These are phyloP conservation scores for Zophobas atratus DNA, from an alignment of 1,140 invertebrate species.

Conservation along the genomic window DNA sequence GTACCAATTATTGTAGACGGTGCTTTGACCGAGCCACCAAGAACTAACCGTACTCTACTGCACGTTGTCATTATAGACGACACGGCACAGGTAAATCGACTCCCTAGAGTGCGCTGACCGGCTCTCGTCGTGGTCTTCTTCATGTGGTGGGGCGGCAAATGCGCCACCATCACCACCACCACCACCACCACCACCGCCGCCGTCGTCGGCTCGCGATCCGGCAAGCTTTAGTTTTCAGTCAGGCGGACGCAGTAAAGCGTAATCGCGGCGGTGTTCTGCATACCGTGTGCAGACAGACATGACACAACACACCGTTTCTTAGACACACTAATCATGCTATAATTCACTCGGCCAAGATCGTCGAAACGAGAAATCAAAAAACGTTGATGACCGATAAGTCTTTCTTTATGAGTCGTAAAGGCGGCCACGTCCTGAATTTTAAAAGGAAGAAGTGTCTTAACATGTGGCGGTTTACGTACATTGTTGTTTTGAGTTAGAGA, in stretches of 20 bases:
- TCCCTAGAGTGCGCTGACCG: conserved; percentile 36
- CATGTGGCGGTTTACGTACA: conserved; percentile 30
- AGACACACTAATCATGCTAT: not conserved
- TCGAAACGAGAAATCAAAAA: no score
- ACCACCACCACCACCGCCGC: conserved; percentile 25
- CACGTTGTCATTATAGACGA: conserved; percentile 23
- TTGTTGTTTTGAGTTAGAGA: conserved; percentile 8
- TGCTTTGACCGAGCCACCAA: conserved; percentile 24
- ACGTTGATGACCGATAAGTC: no score
- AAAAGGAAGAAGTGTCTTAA: conserved; percentile 22
- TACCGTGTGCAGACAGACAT: conserved; percentile 31
- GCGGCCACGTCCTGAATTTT: conserved; percentile 1
- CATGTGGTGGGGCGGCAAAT: conserved; percentile 37
- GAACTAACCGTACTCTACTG: conserved; percentile 26
- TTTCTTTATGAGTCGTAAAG: not conserved
- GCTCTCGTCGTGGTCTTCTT: conserved; percentile 31
- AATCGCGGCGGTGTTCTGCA: conserved; percentile 32
- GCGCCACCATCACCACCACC: conserved; percentile 25
- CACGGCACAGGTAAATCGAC: conserved; percentile 26
- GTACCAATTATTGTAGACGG: conserved; percentile 1
- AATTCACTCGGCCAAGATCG: not conserved
- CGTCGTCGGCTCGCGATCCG: conserved; percentile 24
- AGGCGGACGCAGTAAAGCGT: conserved; percentile 25
- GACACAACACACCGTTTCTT: conserved; percentile 16
- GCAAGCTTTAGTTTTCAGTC: conserved; percentile 32